Conservation (phyloP, 2,797 vertebrate species). For the Varecia variegata region DNA sequence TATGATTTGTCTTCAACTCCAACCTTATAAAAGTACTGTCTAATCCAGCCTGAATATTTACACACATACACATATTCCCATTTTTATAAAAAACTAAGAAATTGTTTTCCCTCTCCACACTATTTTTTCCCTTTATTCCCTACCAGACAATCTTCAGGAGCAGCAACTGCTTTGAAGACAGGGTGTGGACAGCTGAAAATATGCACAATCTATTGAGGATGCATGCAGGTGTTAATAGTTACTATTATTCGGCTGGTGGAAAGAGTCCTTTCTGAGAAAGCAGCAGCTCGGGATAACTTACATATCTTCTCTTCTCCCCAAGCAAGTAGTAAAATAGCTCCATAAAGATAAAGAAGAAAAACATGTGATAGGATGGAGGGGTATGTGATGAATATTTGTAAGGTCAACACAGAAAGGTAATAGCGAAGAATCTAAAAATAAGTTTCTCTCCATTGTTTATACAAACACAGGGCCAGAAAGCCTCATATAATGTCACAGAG, state of each 20-base stretch:
- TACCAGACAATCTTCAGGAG: neutral
- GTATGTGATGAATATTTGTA: neutral
- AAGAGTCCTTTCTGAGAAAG: neutral
- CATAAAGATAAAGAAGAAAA: neutral
- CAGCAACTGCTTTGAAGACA: neutral
- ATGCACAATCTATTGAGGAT: neutral
- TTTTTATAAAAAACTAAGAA: neutral
- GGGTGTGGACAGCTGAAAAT: neutral
- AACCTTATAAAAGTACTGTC: neutral
- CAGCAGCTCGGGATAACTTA: neutral
- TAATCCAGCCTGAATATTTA: neutral
- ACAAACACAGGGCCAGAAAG: neutral
- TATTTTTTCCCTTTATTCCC: neutral
- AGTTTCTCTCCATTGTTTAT: neutral
- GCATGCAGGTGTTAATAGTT: neutral
- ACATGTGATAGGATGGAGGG: neutral
- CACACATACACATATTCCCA: neutral
- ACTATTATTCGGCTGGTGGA: neutral
- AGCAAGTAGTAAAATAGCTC: neutral
- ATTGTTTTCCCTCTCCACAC: neutral
- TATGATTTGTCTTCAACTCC: neutral
- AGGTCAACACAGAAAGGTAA: neutral
- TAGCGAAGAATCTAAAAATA: slow-evolving; percentile 16
- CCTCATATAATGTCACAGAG: neutral
- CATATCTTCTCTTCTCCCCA: neutral